Base-by-base conservation (phyloP, 2,113 vertebrate genomes). In the Cyprinodon tularosa region DNA sequence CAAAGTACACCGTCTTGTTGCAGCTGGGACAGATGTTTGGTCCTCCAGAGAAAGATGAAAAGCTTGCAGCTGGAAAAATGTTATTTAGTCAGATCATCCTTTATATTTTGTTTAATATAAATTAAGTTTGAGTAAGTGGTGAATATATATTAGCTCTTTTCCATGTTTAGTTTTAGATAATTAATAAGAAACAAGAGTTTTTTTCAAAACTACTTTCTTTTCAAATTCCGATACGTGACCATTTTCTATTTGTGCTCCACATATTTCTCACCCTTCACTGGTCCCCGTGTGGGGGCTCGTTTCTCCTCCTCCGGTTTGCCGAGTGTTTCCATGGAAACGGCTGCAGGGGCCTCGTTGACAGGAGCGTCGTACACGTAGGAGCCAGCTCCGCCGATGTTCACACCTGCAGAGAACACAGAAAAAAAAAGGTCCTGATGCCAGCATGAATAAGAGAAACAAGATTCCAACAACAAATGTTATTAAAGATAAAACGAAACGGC, bases 1-100 rank as follows among this genome's bases (percentile, higher is more conserved):
- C 97, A 5, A 98, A 99, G 83, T 97, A 98, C 4, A 99, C 97
- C 3, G 95, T 96, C 91, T 97, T 97, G 92, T 93, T 95, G n/a
- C 97, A 99, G n/a, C 96, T 91, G 0, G 97, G 97, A 81, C 97
- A 99, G 90, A 95, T 79, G 82, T 97, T 96, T 71, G 97, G 96
- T 60, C 97, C 96, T 66, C 97, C 97, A 0, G 97, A 96, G 91
- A 98, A 98, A 0, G 96, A 97, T 1, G 97, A 97, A 88, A 98
- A 96, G 7, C 96, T 97, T 36, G 96, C 96, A 66, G 96, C 96
- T 99, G 72, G 20, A 72, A 66, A 38, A 47, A 15, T 1, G 42
- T 37, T 12, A 60, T 1, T 10, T 2, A 38, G 13, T 47, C 61
- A 40, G 37, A 44, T 29, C 13, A 29, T 22, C 29, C 12, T 3